These are phyloP conservation scores for Serripes groenlandicus DNA, from an alignment of 2,888 invertebrate genomes.

Conservation along the genomic window DNA sequence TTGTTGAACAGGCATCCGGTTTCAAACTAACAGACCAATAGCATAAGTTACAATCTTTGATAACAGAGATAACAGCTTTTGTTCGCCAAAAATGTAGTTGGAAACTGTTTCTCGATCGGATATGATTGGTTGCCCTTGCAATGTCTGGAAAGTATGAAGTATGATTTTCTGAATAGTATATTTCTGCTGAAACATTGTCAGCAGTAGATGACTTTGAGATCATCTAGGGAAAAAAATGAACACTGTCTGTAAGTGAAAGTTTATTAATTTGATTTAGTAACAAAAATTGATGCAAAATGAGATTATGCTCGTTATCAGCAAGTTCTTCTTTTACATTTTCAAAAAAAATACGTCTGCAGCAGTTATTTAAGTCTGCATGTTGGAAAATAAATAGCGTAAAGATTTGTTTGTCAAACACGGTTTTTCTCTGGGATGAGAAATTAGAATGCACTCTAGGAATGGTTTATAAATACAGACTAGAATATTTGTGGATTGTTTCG, in stretches of 20 bases:
- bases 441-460: too few species aligned
- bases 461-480: too few species aligned
- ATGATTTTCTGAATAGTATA: background rate
- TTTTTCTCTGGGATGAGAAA: too few species aligned
- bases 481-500: background rate
- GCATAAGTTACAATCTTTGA: background rate
- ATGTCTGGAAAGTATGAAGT: too few species aligned
- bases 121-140: too few species aligned
- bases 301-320: slow-evolving; percentile 1
- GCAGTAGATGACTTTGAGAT: too few species aligned
- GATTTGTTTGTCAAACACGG: too few species aligned
- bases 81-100: slow-evolving; percentile 1
- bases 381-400: too few species aligned
- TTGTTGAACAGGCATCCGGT: slow-evolving; percentile 2
- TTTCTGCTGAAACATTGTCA: background rate
- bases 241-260: too few species aligned
- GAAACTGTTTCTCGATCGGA: background rate
- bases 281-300: background rate
- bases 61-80: slow-evolving; percentile 1
- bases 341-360: too few species aligned
- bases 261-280: background rate
- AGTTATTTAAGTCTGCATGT: too few species aligned
- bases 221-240: too few species aligned
- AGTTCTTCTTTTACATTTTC: background rate
- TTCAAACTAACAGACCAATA: background rate